phyloP scores from a whole-genome alignment of 2,797 vertebrate genomes.

The Gadopsis marmoratus region DNA sequence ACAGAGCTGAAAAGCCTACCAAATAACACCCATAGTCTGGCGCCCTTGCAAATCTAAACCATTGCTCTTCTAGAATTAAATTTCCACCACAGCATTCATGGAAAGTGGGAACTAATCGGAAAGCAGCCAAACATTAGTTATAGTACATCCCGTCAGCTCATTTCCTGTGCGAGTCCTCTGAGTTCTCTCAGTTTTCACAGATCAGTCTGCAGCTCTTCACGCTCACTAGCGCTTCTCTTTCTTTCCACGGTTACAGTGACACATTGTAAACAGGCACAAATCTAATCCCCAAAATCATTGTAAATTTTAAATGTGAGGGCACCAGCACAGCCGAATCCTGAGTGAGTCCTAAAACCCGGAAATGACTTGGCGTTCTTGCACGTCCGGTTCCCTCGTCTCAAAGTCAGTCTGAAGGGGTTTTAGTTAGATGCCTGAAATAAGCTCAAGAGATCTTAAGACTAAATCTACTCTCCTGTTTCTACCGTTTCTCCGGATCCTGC shows the following conservation, averaged over 20 bases:
- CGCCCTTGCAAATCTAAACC: slow-evolving; percentile 18
- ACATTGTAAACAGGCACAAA: slow-evolving; percentile 7
- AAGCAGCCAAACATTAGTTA: slow-evolving; percentile 51
- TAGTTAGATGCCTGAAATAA: too few relatives aligned
- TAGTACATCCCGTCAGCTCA: slow-evolving; percentile 35
- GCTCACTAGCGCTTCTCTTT: neutral
- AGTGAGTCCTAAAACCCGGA: too few relatives aligned
- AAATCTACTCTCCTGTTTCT: too few relatives aligned
- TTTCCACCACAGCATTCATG: slow-evolving; percentile 30
- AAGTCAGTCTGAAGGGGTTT: too few relatives aligned
- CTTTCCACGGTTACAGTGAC: neutral
- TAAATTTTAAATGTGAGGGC: neutral
- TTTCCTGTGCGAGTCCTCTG: slow-evolving; percentile 45
- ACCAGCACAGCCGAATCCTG: neutral
- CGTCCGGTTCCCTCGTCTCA: too few relatives aligned
- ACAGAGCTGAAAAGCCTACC: slow-evolving; percentile 10
- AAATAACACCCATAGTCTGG: slow-evolving; percentile 11
- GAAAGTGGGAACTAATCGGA: slow-evolving; percentile 52
- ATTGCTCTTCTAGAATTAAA: slow-evolving; percentile 34
- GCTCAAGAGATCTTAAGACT: too few relatives aligned
- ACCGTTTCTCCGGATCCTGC: too few relatives aligned
- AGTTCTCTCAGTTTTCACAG: slow-evolving; percentile 53
- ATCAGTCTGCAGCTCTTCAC: slow-evolving; percentile 45
- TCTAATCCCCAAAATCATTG: neutral
- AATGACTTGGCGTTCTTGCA: too few relatives aligned